Base-by-base conservation (phyloP, 2,888 invertebrate genomes). In the Vesta saturnalis region DNA sequence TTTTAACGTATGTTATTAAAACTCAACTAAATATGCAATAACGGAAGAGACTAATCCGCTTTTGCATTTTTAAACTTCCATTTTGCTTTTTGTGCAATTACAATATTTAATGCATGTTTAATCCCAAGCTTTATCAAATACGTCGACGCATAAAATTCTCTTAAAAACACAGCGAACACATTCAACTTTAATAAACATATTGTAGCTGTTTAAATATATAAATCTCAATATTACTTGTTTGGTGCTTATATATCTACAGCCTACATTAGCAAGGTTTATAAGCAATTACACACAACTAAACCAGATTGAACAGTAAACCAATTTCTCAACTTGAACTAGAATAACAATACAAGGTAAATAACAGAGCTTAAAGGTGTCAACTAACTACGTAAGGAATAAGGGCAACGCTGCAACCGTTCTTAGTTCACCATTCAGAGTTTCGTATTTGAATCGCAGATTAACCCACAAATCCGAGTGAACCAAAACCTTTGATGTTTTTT, bases 401-500 rank as follows among this genome's bases (percentile, higher is more conserved):
- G 59, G 71, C 65, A 64, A 63, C 63, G 64, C 60, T 61, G 67
- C 55, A 66, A 56, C 69, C 70, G 75, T 78, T 52, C 77, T 77
- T 77, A 77, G 77, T 77, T 77, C 75, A 65, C 71, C 66, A 75
- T 75, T 76, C 74, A 72, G 73, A 73, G 64, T 39, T 59, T 62
- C 73, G 70, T 65, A 79, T 79, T 78, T 79, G 79, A 79, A 79
- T 79, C 79, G 75, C 79, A 79, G 79, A 79, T 79, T 74, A 75
- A 74, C 72, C 75, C 72, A 67, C 74, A 74, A 77, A 77, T 75
- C 75, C 70, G 72, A 69, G 72, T 58, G 71, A 65, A 72, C 64
- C 71, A 74, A 70, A 72, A 77, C 77, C 79, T 81, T 81, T 81
- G 81, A 81, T 81, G 80, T 81, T 81, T 81, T 82, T 81, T 80